phyloP scores from a whole-genome alignment of 2,888 invertebrate genomes.

The Drosophila borborema region DNA sequence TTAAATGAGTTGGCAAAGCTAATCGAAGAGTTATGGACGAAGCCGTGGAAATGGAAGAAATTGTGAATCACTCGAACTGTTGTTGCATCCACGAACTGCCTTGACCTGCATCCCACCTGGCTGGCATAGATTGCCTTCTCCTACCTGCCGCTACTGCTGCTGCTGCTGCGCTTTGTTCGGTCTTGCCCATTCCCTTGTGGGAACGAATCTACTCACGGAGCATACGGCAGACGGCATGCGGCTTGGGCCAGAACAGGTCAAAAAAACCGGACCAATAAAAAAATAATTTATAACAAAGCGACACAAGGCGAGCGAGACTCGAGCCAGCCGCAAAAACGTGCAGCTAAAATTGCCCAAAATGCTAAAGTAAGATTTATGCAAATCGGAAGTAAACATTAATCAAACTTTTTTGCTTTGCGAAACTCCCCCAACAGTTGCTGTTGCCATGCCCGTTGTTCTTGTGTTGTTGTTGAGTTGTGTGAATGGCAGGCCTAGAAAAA shows the following conservation, averaged over 20 bases:
- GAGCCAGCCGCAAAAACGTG: slow-evolving; percentile 20
- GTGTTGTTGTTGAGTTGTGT: slow-evolving; percentile 27
- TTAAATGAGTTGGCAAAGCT: slow-evolving; percentile 78
- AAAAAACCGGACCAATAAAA: slow-evolving; percentile 61
- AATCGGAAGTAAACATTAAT: slow-evolving; percentile 84
- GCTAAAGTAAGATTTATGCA: slow-evolving; percentile 84
- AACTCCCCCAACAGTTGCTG: slow-evolving; percentile 24
- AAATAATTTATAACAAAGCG: slow-evolving; percentile 76
- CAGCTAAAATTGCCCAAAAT: slow-evolving; percentile 57
- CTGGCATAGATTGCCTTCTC: slow-evolving; percentile 1
- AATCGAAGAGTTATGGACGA: slow-evolving; percentile 75
- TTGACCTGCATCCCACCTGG: slow-evolving; percentile 2
- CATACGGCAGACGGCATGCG: slow-evolving; percentile 34
- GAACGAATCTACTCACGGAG: slow-evolving; percentile 50
- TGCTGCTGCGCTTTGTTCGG: slow-evolving; percentile 29
- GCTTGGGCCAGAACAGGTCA: background rate
- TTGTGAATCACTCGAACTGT: slow-evolving; percentile 20
- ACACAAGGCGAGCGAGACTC: slow-evolving; percentile 19
- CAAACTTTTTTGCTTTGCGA: slow-evolving; percentile 56
- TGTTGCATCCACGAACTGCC: slow-evolving; percentile 17
- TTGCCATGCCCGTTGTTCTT: background rate
- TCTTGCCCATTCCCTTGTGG: slow-evolving; percentile 13
- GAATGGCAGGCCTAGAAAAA: slow-evolving; percentile 51
- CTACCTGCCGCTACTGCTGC: background rate
- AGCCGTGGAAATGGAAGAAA: slow-evolving; percentile 17